Evolutionary conservation across 2,888 invertebrate species (phyloP), one percentile per base, ranked within the genome.

Genomic region (Tachina lurida): DNA sequence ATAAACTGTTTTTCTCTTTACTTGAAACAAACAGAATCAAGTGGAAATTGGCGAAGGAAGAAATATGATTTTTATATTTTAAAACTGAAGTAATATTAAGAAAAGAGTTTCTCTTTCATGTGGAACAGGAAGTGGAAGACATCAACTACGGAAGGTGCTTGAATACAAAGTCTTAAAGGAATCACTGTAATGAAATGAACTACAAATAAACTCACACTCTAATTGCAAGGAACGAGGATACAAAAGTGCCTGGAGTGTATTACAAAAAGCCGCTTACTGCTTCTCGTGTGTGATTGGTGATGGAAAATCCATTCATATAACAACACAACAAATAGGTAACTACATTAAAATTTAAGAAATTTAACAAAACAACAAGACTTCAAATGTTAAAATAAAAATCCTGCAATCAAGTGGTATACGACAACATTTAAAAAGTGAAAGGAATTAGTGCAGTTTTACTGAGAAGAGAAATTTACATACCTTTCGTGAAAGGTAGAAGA

Each of bases 391-490:
- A n/a, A n/a, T n/a, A n/a, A 22, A 31, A 62, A 31, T 62, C 15
- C 10, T 62, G 15, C 12, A 71, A 63, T 1, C 15, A 70, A 79
- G 17, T 47, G 8, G 4, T 15, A 65, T n/a, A 67, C 7, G 15
- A 74, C 73, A 67, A 74, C 65, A 80, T 41, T 43, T 10, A 52
- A 10, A 58, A 60, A 3, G 9, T 31, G 7, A 54, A 17, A 39
- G 7, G 13, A 54, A 41, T 19, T 75, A 22, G 74, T 81, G 75
- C 75, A 54, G 3, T 45, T 80, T 68, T 54, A 56, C 13, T 1
- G 62, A 45, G 68, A 62, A 68, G 9, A 43, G 31, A 47, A 74
- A 2, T 45, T 70, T 70, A 81, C 81, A 54, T 81, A 81, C 81
- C 81, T 81, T 81, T 19, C 8, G 9, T 2, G 52, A 56, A 9